A percentile compares a stretch with the other conserved stretches of the same genome.
These are phyloP conservation scores for Arctopsyche grandis DNA, from an alignment of 1,140 invertebrate species.

Conservation along the genomic window DNA sequence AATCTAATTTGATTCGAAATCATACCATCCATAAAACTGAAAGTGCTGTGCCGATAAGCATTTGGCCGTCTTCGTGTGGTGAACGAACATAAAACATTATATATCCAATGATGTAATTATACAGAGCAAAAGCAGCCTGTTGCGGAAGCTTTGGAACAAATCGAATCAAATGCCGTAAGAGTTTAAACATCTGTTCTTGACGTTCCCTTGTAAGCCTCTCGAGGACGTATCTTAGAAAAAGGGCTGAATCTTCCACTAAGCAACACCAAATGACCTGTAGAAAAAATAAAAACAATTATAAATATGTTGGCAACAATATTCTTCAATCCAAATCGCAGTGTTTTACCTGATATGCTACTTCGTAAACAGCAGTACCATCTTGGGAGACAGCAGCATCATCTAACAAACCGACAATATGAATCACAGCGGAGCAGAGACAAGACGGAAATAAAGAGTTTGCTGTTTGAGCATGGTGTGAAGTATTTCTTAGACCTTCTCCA, in stretches of 20 bases:
- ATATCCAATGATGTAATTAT: constrained; percentile 99
- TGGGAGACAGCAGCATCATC: constrained; percentile 95
- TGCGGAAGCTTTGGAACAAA: constrained; percentile 94
- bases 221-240: constrained; percentile 95
- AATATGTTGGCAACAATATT: constrained; percentile 1
- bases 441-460: constrained; percentile 97
- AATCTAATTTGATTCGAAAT: constrained; percentile 31
- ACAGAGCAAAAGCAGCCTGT: constrained; percentile 97
- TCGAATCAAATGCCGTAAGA: constrained; percentile 90
- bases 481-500: constrained; percentile 74
- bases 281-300: background rate
- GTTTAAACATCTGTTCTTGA: constrained; percentile 95
- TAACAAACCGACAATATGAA: constrained; percentile 93
- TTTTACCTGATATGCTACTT: constrained; percentile 85
- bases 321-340: background rate
- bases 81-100: constrained; percentile 99
- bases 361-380: constrained; percentile 92
- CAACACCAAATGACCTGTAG: constrained; percentile 94
- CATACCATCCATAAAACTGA: constrained; percentile 96
- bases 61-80: constrained; percentile 93
- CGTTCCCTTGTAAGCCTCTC: constrained; percentile 95
- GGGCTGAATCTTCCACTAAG: constrained; percentile 95
- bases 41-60: constrained; percentile 91
- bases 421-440: constrained; percentile 92
- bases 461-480: constrained; percentile 84